phyloP scores from a whole-genome alignment of 1,140 invertebrate genomes.

The Dufourea novaeangliae region DNA sequence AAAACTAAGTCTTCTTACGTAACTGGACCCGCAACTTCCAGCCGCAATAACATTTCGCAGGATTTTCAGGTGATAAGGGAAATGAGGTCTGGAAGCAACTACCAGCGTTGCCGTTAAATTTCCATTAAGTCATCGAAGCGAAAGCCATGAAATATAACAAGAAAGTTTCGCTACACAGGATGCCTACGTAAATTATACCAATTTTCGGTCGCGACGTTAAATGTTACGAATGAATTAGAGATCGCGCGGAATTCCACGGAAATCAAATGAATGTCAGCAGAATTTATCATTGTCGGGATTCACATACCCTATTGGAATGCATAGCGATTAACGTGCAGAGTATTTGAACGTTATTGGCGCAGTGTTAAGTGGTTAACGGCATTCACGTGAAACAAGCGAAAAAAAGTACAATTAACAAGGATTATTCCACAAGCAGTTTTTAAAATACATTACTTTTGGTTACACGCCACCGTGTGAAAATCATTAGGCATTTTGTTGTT shows the following conservation, averaged over 20 bases:
- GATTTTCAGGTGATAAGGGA: constrained; percentile 40
- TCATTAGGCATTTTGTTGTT: too few relatives aligned
- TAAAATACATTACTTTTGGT: too few relatives aligned
- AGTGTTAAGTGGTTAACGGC: too few relatives aligned
- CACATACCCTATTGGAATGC: too few relatives aligned
- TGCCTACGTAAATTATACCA: background rate
- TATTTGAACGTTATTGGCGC: too few relatives aligned
- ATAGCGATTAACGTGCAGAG: too few relatives aligned
- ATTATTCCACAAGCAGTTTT: too few relatives aligned
- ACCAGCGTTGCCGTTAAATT: constrained; percentile 34
- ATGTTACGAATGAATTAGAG: background rate
- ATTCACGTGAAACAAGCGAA: too few relatives aligned
- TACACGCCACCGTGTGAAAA: too few relatives aligned
- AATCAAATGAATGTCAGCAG: constrained; percentile 1
- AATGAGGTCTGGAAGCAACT: constrained; percentile 42
- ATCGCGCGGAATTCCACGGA: background rate
- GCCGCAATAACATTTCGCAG: constrained; percentile 44
- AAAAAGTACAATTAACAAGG: too few relatives aligned
- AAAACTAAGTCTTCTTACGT: constrained; percentile 53
- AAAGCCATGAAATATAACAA: constrained; percentile 23
- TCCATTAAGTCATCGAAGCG: constrained; percentile 32
- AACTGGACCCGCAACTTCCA: constrained; percentile 26
- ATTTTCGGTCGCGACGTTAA: background rate
- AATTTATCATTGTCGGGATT: background rate
- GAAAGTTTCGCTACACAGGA: constrained; percentile 4